Evolutionary conservation across 2,797 vertebrate species (phyloP), one percentile per base, ranked within the genome.

Genomic region (Danio tinwini): DNA sequence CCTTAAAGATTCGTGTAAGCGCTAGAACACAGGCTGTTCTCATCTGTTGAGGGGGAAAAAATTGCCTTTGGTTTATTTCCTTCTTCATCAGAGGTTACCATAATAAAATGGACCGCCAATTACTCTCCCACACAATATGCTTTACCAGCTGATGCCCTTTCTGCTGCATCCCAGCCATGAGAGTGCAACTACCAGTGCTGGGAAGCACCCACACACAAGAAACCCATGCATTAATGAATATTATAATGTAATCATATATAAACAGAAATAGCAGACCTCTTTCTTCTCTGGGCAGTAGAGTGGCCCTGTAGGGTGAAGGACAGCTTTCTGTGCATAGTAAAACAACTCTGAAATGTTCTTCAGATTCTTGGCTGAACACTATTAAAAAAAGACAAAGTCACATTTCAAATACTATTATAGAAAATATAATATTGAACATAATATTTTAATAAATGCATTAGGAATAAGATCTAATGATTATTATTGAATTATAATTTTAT

Each of bases 311-410:
- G 97, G 97, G 90, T 99, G 97, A 44, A 99, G 94, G 71, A 99
- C 97, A 19, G 97, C 97, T 87, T 99, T 99, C 88, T 99, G 97
- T 47, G 97, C 97, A 8, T 99, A 99, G 91, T 98, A 98, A 90
- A 99, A 99, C 53, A 99, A 92, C 85, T 99, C 97, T 0, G 97
- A 99, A 89, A 99, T 99, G 89, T 99, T 99, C 94, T 98, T 99
- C 92, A 99, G 91, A 87, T 97, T 98, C 93, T 98, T 99, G 11
- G 97, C 97, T 85, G 97, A 99, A 91, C 97, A 99, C 97, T 99
- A 68, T 0, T 19, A 87, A 70, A 88, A 85, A 76, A 59, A 16
- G 29, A 72, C 11, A 52, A 11, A n/a, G n/a, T 5, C 5, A 13
- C 49, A 52, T 52, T 52, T 52, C 13, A 52, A 52, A 52, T 12